A percentile compares a stretch with the other conserved stretches of the same genome.
These are phyloP conservation scores for Eristalis tenax DNA, from an alignment of 2,888 invertebrate genomes.

Conservation along the genomic window DNA sequence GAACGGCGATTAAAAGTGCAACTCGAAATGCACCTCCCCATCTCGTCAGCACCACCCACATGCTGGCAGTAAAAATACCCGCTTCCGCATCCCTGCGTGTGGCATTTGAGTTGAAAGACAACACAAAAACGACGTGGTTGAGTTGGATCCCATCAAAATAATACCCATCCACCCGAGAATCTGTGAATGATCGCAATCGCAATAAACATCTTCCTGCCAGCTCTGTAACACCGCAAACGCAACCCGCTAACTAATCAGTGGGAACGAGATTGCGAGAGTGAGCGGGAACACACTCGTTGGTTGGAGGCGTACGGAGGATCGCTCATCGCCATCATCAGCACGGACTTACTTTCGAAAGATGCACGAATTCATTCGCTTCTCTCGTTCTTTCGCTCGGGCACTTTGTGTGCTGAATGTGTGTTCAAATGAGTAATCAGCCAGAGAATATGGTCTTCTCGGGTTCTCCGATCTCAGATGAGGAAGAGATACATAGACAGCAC, in stretches of 20 bases:
- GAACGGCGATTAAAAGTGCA: neutral
- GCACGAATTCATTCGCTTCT: slow-evolving; percentile 12
- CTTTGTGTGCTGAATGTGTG: neutral
- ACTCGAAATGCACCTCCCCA: neutral
- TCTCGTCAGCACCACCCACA: neutral
- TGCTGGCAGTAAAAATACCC: neutral
- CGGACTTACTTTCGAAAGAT: neutral
- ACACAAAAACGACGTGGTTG: neutral
- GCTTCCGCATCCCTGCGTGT: neutral
- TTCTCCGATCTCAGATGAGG: slow-evolving; percentile 28
- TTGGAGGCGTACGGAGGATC: slow-evolving; percentile 38
- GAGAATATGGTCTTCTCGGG: slow-evolving; percentile 29
- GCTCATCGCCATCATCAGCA: slow-evolving; percentile 18
- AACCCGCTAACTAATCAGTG: slow-evolving; percentile 34
- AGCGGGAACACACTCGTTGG: slow-evolving; percentile 2
- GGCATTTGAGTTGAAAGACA: neutral
- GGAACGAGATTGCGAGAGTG: neutral
- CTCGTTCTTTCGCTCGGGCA: neutral
- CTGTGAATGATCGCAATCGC: slow-evolving; percentile 3
- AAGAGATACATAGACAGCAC: slow-evolving; percentile 40
- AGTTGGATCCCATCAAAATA: slow-evolving; percentile 25
- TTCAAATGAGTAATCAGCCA: slow-evolving; percentile 42
- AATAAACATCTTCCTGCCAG: slow-evolving; percentile 32
- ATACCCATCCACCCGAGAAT: slow-evolving; percentile 58
- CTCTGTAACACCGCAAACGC: neutral